phyloP scores from a whole-genome alignment of 2,797 vertebrate species.

The Percopsis omiscomaycus region DNA sequence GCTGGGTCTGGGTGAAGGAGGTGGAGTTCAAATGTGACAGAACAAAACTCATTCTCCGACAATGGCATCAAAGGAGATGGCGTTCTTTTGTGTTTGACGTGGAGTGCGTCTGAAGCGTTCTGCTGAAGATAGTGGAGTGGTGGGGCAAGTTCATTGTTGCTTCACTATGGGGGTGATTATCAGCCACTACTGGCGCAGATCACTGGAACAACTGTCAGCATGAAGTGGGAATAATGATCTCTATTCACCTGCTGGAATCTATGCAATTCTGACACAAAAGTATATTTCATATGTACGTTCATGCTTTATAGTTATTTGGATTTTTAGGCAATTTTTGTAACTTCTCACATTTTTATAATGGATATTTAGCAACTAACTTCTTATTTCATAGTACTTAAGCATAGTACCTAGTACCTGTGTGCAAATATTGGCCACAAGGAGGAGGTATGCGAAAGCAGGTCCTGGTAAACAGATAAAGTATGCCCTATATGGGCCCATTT shows the following conservation, averaged over 20 bases:
- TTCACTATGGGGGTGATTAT: constrained; percentile 78
- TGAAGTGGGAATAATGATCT: constrained; percentile 81
- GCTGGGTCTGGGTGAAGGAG: constrained; percentile 67
- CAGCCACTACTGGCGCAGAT: constrained; percentile 73
- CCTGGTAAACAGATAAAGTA: too few relatives aligned
- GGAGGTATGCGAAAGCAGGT: too few relatives aligned
- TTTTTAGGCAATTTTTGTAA: constrained; percentile 33
- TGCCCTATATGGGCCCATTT: too few relatives aligned
- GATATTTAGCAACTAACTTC: not conserved
- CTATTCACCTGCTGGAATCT: constrained; percentile 74
- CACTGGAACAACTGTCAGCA: constrained; percentile 78
- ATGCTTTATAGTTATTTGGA: constrained; percentile 23
- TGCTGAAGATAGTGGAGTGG: constrained; percentile 79
- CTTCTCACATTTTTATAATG: not conserved
- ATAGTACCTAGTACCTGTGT: too few relatives aligned
- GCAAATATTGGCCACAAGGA: too few relatives aligned
- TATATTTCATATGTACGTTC: constrained; percentile 54
- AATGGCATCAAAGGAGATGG: constrained; percentile 82
- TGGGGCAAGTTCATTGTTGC: constrained; percentile 78
- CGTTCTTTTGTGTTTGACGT: constrained; percentile 81
- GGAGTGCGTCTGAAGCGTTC: constrained; percentile 79
- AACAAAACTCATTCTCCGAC: constrained; percentile 81
- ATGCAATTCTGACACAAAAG: constrained; percentile 68
- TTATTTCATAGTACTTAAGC: too few relatives aligned
- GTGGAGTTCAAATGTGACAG: constrained; percentile 76